phyloP scores from a whole-genome alignment of 2,888 invertebrate genomes.

The Cheilosia vernalis region DNA sequence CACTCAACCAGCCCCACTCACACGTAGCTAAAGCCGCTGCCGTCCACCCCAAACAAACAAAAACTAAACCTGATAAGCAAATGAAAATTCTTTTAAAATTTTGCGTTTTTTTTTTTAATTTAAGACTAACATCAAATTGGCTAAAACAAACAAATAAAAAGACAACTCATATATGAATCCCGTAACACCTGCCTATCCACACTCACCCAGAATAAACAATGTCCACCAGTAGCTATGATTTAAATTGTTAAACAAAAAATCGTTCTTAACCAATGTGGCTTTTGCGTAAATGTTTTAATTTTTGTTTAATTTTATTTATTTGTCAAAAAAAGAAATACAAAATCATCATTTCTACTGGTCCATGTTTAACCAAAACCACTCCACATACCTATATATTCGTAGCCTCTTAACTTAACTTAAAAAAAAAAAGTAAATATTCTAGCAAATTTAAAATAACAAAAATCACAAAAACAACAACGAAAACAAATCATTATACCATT shows the following conservation, averaged over 20 bases:
- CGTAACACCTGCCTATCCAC: neutral
- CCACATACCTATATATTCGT: slow-evolving; percentile 12
- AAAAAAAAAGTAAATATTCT: slow-evolving; percentile 7
- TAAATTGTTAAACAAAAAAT: slow-evolving; percentile 34
- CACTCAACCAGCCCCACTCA: slow-evolving; percentile 23
- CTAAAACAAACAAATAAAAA: neutral
- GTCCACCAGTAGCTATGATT: slow-evolving; percentile 74
- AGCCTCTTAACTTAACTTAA: neutral
- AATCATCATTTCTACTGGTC: slow-evolving; percentile 73
- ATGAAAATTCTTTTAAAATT: neutral
- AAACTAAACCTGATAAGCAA: slow-evolving; percentile 1
- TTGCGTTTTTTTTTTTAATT: neutral
- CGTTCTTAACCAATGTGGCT: slow-evolving; percentile 15
- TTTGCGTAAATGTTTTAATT: slow-evolving; percentile 31
- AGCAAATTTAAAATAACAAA: neutral
- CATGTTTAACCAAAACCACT: slow-evolving; percentile 58
- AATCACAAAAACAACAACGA: slow-evolving; percentile 46
- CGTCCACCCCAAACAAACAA: too few relatives aligned
- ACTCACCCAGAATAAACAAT: slow-evolving; percentile 11
- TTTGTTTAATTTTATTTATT: slow-evolving; percentile 34
- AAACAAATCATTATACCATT: slow-evolving; percentile 68
- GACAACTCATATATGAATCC: neutral
- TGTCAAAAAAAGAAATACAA: slow-evolving; percentile 2
- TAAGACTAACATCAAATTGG: slow-evolving; percentile 63
- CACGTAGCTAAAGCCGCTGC: slow-evolving; percentile 4